Evolutionary conservation across 2,113 vertebrate genomes (phyloP).

Genomic region (Pseudorhombus dupliciocellatus): DNA sequence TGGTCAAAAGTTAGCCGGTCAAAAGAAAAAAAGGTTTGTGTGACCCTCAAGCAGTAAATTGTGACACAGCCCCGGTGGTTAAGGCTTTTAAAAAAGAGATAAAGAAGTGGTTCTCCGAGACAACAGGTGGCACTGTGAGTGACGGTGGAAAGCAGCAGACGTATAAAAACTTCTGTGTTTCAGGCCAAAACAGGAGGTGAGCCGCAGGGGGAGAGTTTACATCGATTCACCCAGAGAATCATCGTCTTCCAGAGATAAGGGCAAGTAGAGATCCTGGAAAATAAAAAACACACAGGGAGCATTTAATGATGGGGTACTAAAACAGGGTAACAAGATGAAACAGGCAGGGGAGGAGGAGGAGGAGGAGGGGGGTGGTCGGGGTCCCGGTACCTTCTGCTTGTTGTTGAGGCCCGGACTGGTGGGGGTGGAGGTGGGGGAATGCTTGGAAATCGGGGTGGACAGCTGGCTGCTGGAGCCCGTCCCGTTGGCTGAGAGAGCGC

Average conservation of each 20-base stretch:
- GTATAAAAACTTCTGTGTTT: slow-evolving; percentile 64
- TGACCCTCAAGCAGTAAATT: slow-evolving; percentile 79
- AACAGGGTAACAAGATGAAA: not conserved
- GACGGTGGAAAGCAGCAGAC: slow-evolving; percentile 62
- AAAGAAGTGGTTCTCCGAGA: slow-evolving; percentile 54
- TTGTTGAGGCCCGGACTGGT: slow-evolving; percentile 94
- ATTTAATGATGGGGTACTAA: not conserved
- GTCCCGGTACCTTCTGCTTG: slow-evolving; percentile 95
- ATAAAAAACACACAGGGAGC: slow-evolving; percentile 1
- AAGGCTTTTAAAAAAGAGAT: slow-evolving; percentile 60
- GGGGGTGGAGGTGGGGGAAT: slow-evolving; percentile 97
- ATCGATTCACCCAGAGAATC: slow-evolving; percentile 96
- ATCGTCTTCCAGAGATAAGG: slow-evolving; percentile 96
- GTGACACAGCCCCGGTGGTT: slow-evolving; percentile 54
- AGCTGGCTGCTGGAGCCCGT: slow-evolving; percentile 97
- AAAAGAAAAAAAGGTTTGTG: slow-evolving; percentile 33
- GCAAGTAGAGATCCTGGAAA: slow-evolving; percentile 94
- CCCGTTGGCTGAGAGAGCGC: slow-evolving; percentile 86
- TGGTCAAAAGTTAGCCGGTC: slow-evolving; percentile 12
- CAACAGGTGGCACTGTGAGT: slow-evolving; percentile 67
- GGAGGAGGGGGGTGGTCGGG: slow-evolving; percentile 1
- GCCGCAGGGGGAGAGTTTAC: slow-evolving; percentile 79
- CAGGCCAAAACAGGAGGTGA: slow-evolving; percentile 51
- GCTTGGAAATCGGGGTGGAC: slow-evolving; percentile 98
- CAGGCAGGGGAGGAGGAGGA: not conserved